Conservation (phyloP, 2,113 vertebrate genomes). For the Mobula birostris region DNA sequence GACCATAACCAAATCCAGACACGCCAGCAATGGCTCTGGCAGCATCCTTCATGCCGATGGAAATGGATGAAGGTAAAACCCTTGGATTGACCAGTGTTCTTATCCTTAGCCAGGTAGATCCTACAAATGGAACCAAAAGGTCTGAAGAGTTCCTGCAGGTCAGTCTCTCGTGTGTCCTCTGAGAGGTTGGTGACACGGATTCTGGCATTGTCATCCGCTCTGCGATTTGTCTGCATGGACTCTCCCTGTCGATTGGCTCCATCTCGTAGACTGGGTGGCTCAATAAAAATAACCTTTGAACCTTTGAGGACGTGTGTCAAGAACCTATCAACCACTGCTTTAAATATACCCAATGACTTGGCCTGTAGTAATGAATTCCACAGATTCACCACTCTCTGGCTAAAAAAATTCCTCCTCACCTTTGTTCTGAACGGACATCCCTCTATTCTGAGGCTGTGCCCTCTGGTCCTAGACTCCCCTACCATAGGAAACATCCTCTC, state of each 20-base stretch:
- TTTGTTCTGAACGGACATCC: too few species aligned
- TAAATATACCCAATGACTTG: too few species aligned
- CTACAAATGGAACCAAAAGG: constrained; percentile 94
- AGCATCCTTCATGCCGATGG: constrained; percentile 87
- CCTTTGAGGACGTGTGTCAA: too few species aligned
- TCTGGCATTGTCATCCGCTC: constrained; percentile 91
- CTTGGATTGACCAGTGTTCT: constrained; percentile 94
- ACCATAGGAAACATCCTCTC: too few species aligned
- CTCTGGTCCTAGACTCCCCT: too few species aligned
- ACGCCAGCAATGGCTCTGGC: constrained; percentile 83
- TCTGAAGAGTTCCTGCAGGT: constrained; percentile 93
- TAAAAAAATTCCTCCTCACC: too few species aligned
- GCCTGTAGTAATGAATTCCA: too few species aligned
- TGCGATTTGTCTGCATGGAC: constrained; percentile 90
- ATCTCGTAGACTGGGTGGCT: constrained; percentile 76
- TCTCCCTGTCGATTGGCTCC: constrained; percentile 79
- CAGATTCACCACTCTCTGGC: too few species aligned
- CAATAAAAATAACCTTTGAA: too few species aligned
- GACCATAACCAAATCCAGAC: constrained; percentile 90
- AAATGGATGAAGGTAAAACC: constrained; percentile 97
- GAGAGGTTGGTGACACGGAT: constrained; percentile 96
- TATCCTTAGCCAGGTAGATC: constrained; percentile 95
- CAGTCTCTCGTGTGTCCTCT: constrained; percentile 90
- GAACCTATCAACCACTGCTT: too few species aligned
- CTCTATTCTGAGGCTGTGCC: too few species aligned